Evolutionary conservation across 2,797 vertebrate genomes (phyloP), one percentile per base, ranked within the genome.

Genomic region (Lerista edwardsae): DNA sequence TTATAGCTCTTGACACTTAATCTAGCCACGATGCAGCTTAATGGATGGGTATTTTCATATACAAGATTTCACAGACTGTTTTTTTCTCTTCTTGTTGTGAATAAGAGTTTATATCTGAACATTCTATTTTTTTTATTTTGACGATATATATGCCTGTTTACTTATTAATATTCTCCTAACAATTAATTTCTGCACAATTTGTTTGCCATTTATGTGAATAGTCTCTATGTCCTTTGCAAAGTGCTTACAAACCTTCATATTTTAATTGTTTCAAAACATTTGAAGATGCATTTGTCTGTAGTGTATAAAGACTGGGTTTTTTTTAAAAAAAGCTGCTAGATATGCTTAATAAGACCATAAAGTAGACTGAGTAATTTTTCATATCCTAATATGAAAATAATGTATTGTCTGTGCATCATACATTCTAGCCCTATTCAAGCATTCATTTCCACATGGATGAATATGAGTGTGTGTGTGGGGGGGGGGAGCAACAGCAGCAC

Each of bases 11-110:
- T 77, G 81, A 31, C 0, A 89, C 84, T 9, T 47, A 7, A 82
- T 80, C 77, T 80, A 1, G 77, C 87, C 75, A 59, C 77, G 34
- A 51, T 62, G 74, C 73, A n/a, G 1, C 31, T 8, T 59, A 87
- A 88, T 87, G 90, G 2, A 17, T 74, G 14, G 1, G 23, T 25
- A 0, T 75, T 67, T 90, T 86, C 71, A 68, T 21, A 71, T 89
- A 74, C 21, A 31, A 11, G n/a, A 29, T 41, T 89, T 81, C 68
- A n/a, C 25, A 64, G n/a, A 36, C 64, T 80, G n/a, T 57, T 34
- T 76, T 61, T 5, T 19, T 34, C 78, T 34, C 78, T 1, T 0
- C 34, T 61, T 9, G 51, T 15, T 19, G 14, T 57, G 65, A 36
- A 84, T 6, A 41, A 39, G 2, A 3, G 75, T 62, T 79, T 55